Evolutionary conservation across 2,113 vertebrate species (phyloP).

Genomic region (Calyptommatus sinebrachiatus): DNA sequence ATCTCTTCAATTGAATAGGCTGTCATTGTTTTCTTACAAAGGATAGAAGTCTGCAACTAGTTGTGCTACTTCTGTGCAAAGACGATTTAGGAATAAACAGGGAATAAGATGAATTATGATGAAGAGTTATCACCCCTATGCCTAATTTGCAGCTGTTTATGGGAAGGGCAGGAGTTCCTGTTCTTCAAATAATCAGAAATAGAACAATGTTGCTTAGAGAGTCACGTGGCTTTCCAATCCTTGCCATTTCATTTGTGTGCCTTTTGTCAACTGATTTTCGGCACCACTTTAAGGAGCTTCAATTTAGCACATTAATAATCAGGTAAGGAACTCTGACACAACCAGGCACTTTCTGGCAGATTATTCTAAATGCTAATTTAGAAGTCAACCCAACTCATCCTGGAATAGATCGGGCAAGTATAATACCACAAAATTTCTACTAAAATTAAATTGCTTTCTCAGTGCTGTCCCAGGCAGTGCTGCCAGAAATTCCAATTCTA

Average conservation of each 20-base stretch:
- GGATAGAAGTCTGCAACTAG: too few relatives aligned
- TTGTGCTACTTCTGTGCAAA: too few relatives aligned
- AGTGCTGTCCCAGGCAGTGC: not conserved
- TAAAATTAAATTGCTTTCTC: not conserved
- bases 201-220: not conserved
- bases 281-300: not conserved
- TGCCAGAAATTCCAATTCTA: slow-evolving; percentile 3
- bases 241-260: not conserved
- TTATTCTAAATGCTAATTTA: not conserved
- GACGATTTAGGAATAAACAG: too few relatives aligned
- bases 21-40: too few relatives aligned
- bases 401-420: not conserved
- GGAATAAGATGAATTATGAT: too few relatives aligned
- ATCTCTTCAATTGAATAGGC: too few relatives aligned
- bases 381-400: not conserved
- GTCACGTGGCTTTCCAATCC: not conserved
- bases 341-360: too few relatives aligned
- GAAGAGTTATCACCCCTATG: too few relatives aligned
- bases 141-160: not conserved
- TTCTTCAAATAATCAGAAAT: not conserved
- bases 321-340: not conserved
- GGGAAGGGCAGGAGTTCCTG: not conserved
- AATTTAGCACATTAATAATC: not conserved
- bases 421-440: not conserved
- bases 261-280: not conserved